Conservation (phyloP, 1,140 invertebrate species). For the Physella acuta region DNA sequence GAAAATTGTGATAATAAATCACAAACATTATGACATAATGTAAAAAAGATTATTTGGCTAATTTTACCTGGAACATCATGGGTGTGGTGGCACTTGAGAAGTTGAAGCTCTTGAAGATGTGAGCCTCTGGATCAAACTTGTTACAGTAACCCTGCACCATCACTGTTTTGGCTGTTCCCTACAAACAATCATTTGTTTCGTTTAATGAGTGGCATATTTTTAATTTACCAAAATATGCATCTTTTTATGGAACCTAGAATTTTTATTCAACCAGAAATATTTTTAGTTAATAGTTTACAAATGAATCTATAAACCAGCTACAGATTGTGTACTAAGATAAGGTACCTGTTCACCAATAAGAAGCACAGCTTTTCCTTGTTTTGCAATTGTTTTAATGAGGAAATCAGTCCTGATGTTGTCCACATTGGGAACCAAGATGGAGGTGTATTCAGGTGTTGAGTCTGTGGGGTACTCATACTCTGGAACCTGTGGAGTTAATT, state of each 20-base stretch:
- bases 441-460: slow-evolving; percentile 82
- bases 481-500: slow-evolving; percentile 70
- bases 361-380: slow-evolving; percentile 81
- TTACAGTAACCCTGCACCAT: slow-evolving; percentile 96
- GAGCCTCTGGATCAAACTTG: slow-evolving; percentile 85
- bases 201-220: too few species aligned
- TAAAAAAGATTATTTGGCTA: too few species aligned
- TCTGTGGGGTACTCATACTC: slow-evolving; percentile 84
- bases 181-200: too few species aligned
- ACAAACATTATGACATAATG: background rate
- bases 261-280: too few species aligned
- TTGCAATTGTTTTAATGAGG: slow-evolving; percentile 83
- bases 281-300: too few species aligned
- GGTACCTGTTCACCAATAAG: slow-evolving; percentile 85
- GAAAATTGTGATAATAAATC: background rate
- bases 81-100: slow-evolving; percentile 95
- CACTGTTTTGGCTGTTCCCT: slow-evolving; percentile 91
- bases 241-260: too few species aligned
- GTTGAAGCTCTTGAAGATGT: slow-evolving; percentile 87
- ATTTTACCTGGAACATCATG: slow-evolving; percentile 81
- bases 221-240: too few species aligned
- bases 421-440: slow-evolving; percentile 88
- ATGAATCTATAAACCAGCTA: too few species aligned
- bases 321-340: too few species aligned
- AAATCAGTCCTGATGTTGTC: slow-evolving; percentile 93